Percentiles rank a stretch among this genome's conserved stretches.
phyloP scores from a whole-genome alignment of 2,888 invertebrate species.

The Orchestes rusci region DNA sequence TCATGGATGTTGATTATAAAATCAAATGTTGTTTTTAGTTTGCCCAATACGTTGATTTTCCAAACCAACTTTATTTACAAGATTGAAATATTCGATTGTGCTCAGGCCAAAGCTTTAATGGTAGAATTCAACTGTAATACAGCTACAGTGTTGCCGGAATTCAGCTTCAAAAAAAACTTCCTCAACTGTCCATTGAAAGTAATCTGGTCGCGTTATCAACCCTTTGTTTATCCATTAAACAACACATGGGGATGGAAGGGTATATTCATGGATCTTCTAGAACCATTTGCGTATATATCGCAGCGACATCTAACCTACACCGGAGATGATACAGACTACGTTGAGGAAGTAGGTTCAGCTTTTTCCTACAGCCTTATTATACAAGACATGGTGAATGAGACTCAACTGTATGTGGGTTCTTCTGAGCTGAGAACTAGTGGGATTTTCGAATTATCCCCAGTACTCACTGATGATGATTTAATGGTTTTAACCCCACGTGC shows the following conservation, averaged over 20 bases:
- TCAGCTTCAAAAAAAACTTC: not conserved
- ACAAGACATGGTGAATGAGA: constrained; percentile 1
- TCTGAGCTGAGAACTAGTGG: not conserved
- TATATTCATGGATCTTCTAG: constrained; percentile 2
- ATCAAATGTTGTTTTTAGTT: not conserved
- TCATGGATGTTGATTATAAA: too few relatives aligned
- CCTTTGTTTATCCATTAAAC: constrained; percentile 2
- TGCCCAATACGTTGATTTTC: not conserved
- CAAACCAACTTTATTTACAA: not conserved
- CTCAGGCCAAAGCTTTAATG: too few relatives aligned
- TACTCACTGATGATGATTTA: constrained; percentile 1
- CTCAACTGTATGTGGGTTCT: not conserved
- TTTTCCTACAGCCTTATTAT: not conserved
- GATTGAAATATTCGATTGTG: not conserved
- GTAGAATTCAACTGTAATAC: too few relatives aligned
- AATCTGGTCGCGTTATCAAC: not conserved
- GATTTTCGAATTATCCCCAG: not conserved
- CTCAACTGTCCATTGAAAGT: constrained; percentile 1
- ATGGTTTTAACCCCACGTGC: not conserved
- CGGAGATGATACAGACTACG: not conserved
- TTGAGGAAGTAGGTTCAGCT: not conserved
- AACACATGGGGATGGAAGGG: not conserved
- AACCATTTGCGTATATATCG: not conserved
- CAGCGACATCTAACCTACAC: not conserved
- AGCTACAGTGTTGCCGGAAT: not conserved